Percentiles rank a stretch among this genome's conserved stretches.
These are phyloP conservation scores for Neopelma chrysocephalum DNA, from an alignment of 2,797 vertebrate genomes.

Conservation along the genomic window DNA sequence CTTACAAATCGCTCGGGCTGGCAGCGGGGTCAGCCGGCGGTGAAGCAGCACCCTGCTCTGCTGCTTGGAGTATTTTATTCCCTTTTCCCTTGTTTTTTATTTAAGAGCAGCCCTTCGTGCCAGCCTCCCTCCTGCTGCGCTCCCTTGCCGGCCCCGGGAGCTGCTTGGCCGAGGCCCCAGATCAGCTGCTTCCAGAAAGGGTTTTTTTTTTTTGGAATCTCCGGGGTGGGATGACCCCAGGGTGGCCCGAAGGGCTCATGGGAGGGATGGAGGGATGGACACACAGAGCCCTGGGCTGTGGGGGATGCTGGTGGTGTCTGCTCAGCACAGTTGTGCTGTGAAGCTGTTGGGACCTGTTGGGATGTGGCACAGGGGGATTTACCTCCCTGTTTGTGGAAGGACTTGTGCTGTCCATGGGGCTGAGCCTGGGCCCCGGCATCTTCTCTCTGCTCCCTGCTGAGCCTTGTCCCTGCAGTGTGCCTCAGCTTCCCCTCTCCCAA, in stretches of 20 bases:
- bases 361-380: not conserved
- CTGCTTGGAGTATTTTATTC: not conserved
- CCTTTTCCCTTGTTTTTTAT: not conserved
- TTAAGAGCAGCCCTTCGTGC: not conserved
- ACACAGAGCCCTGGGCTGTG: accelerated
- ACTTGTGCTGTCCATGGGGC: not conserved
- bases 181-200: not conserved
- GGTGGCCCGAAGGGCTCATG: not conserved
- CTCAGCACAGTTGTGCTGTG: accelerated
- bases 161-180: not conserved
- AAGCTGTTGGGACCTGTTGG: not conserved
- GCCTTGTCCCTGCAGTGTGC: accelerated
- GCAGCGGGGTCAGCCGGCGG: not conserved
- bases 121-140: not conserved
- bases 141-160: not conserved
- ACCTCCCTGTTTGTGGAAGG: not conserved
- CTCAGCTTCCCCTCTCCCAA: not conserved
- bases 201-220: not conserved
- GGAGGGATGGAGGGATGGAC: not conserved
- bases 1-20: accelerated
- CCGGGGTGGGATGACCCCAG: not conserved
- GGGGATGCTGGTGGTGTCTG: not conserved
- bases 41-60: not conserved
- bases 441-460: not conserved
- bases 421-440: not conserved